Evolutionary conservation across 2,797 vertebrate genomes (phyloP).

Genomic region (Dendrocincla tyrannina): DNA sequence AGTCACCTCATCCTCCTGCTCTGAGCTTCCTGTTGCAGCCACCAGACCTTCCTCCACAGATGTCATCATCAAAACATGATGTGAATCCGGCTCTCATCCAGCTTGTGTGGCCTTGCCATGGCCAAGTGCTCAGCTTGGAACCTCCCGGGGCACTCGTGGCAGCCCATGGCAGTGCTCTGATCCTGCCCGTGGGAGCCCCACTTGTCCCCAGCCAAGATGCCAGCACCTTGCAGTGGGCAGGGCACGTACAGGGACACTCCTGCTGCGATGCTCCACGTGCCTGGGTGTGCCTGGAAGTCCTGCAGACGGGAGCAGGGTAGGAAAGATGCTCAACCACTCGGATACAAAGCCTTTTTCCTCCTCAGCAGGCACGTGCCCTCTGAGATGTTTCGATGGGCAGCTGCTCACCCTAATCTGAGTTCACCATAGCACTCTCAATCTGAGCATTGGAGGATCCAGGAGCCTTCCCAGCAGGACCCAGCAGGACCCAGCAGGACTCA

Average conservation of each 20-base stretch:
- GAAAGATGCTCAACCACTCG: rapidly evolving
- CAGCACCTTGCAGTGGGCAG: background rate
- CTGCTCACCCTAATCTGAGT: rapidly evolving
- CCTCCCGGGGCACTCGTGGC: rapidly evolving
- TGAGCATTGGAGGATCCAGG: background rate
- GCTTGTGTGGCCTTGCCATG: background rate
- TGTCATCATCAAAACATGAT: rapidly evolving
- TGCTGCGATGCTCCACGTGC: background rate
- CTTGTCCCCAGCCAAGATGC: background rate
- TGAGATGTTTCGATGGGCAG: background rate
- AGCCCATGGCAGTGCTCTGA: rapidly evolving
- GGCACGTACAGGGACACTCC: background rate
- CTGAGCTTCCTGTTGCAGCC: background rate
- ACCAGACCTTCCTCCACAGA: background rate
- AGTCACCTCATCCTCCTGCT: background rate
- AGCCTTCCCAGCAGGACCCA: background rate
- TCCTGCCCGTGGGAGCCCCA: background rate
- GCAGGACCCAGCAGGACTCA: background rate
- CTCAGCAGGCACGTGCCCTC: rapidly evolving
- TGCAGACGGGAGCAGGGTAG: background rate
- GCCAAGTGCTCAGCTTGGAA: background rate
- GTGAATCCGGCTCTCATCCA: background rate
- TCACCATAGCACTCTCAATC: rapidly evolving
- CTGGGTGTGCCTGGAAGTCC: rapidly evolving
- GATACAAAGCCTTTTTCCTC: background rate